Evolutionary conservation across 2,797 vertebrate species (phyloP).

Genomic region (Siniperca undulata): DNA sequence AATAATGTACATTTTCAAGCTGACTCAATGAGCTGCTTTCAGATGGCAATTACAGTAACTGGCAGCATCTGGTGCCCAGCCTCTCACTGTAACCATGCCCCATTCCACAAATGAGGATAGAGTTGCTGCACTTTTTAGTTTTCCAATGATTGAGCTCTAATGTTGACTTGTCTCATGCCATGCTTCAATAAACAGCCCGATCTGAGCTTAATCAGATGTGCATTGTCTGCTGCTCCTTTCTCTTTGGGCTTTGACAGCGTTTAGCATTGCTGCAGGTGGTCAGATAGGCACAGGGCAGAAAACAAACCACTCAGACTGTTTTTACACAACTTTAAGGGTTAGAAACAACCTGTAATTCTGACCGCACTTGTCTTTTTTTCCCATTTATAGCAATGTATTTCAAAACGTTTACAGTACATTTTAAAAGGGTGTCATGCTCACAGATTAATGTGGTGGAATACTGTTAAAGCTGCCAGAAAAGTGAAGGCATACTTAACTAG

Average conservation of each 20-base stretch:
- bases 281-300: background rate
- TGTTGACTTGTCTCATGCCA: slow-evolving; percentile 43
- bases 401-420: background rate
- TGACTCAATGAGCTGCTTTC: slow-evolving; percentile 50
- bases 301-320: background rate
- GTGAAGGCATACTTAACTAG: background rate
- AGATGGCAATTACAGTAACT: slow-evolving; percentile 55
- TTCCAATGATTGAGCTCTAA: slow-evolving; percentile 50
- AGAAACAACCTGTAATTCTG: background rate
- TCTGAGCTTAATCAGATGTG: slow-evolving; percentile 11
- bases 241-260: background rate
- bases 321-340: background rate
- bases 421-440: background rate
- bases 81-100: slow-evolving; percentile 49
- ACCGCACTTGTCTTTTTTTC: background rate
- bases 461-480: background rate
- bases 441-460: background rate
- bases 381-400: background rate
- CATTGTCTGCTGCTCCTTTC: slow-evolving; percentile 5
- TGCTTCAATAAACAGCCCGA: slow-evolving; percentile 34
- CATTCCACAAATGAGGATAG: slow-evolving; percentile 57
- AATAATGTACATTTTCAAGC: slow-evolving; percentile 49
- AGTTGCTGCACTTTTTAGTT: slow-evolving; percentile 48
- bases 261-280: background rate
- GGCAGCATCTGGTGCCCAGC: slow-evolving; percentile 68